Base-by-base conservation (phyloP, 2,113 vertebrate species). In the Festucalex cinctus region DNA sequence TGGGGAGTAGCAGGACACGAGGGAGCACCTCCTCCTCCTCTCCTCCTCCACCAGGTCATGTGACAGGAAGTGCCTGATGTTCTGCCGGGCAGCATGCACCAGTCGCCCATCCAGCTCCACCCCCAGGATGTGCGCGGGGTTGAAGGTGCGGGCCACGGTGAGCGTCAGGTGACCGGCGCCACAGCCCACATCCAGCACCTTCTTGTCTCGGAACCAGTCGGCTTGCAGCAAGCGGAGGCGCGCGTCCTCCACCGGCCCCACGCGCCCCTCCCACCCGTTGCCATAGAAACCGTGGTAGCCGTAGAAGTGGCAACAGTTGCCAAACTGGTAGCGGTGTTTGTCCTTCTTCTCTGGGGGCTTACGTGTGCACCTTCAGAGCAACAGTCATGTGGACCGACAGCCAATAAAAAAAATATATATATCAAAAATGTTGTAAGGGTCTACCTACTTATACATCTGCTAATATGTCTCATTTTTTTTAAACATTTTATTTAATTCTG, bases 21-120 rank as follows among this genome's bases (percentile, higher is more conserved):
- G 9, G 8, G 32, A 19, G 22, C 37, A 17, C 6, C 39, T 36
- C 44, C 64, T 67, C 26, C 9, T 35, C 19, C 68, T 69, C 41
- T 79, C 71, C 10, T 37, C 61, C 51, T 63, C 20, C 20, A 85
- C 87, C 41, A 83, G 46, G 69, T 83, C 81, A 73, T 95, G 93
- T 0, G 95, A 96, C 72, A 97, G 85, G 78, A 95, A 96, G 77
- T 97, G 94, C 16, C 92, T 90, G 60, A 97, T 77, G 70, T 97
- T 97, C 70, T 94, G 95, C 1, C 88, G 89, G 0, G 95, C 95
- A 0, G 94, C 90, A 0, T 87, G 91, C 7, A 97, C 92, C 56
- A 98, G 77, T 0, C 51, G 75, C 0, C 82, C 67, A 3, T 98
- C 94, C 0, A 95, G 91, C 85, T 98, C 95, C 84, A 98, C 48